Evolutionary conservation across 1,140 invertebrate species (phyloP).

Genomic region (Subanguina moxae): DNA sequence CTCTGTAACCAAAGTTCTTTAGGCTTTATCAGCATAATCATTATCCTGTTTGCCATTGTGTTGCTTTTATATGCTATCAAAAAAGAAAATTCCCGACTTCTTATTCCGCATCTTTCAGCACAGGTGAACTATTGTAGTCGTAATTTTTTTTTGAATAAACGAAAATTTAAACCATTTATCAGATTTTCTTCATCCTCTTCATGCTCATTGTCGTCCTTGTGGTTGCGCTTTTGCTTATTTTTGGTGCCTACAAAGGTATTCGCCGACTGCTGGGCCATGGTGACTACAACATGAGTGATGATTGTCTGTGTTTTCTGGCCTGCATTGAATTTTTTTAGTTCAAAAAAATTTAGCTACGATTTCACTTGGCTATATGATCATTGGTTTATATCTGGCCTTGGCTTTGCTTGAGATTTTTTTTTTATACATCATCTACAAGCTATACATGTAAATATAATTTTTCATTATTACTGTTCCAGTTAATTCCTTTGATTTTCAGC

Average conservation of each 20-base stretch:
- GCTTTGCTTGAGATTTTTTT: slow-evolving; percentile 57
- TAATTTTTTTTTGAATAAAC: background rate
- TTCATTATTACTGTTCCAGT: background rate
- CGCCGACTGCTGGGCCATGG: slow-evolving; percentile 54
- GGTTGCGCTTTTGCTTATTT: slow-evolving; percentile 51
- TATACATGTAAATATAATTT: slow-evolving; percentile 48
- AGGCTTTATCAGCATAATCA: slow-evolving; percentile 53
- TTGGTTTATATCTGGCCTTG: slow-evolving; percentile 55
- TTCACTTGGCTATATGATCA: slow-evolving; percentile 51
- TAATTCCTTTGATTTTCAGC: slow-evolving; percentile 13
- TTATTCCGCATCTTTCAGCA: slow-evolving; percentile 55
- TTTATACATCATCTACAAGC: slow-evolving; percentile 56
- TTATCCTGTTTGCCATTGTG: slow-evolving; percentile 55
- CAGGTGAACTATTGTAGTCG: slow-evolving; percentile 25
- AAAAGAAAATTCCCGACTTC: slow-evolving; percentile 52
- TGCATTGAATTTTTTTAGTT: background rate
- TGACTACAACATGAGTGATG: slow-evolving; percentile 58
- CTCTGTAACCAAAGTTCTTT: background rate
- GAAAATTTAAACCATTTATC: slow-evolving; percentile 5
- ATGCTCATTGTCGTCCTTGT: slow-evolving; percentile 54
- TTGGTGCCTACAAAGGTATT: slow-evolving; percentile 54
- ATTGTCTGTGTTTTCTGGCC: slow-evolving; percentile 39
- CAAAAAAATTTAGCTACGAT: slow-evolving; percentile 49
- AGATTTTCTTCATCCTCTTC: slow-evolving; percentile 58
- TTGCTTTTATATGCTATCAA: slow-evolving; percentile 56